A percentile compares a stretch with the other conserved stretches of the same genome.
phyloP scores from a whole-genome alignment of 2,888 invertebrate genomes.

The Malacosoma neustria region DNA sequence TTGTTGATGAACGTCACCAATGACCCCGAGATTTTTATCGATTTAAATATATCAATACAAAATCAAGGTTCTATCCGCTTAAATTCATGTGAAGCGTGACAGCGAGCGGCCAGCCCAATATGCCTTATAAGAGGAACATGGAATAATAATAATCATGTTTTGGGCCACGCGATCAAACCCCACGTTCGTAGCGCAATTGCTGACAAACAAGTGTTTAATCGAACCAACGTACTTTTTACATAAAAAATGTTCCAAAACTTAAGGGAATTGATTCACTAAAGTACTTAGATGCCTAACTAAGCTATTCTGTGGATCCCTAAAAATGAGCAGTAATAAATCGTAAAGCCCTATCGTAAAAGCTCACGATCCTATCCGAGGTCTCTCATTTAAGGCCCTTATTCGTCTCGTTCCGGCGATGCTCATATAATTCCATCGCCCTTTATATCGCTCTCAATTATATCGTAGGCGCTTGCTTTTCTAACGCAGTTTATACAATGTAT shows the following conservation, averaged over 20 bases:
- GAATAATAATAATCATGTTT: too few relatives aligned
- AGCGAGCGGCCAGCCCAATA: too few relatives aligned
- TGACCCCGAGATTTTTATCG: too few relatives aligned
- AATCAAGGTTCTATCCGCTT: too few relatives aligned
- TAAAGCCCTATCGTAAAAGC: slow-evolving; percentile 23
- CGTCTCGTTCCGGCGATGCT: background rate
- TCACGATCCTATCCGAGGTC: slow-evolving; percentile 26
- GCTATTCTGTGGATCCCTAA: slow-evolving; percentile 13
- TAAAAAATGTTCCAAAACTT: background rate
- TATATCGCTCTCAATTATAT: background rate
- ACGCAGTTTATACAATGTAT: background rate
- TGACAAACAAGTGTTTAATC: too few relatives aligned
- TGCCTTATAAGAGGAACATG: too few relatives aligned
- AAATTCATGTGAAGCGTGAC: too few relatives aligned
- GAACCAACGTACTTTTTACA: too few relatives aligned
- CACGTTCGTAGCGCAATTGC: too few relatives aligned
- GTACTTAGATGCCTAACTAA: background rate
- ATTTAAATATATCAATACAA: too few relatives aligned
- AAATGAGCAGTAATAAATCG: slow-evolving; percentile 26
- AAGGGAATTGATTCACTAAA: background rate
- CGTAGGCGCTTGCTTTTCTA: background rate
- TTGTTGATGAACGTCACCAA: too few relatives aligned
- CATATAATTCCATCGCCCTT: background rate
- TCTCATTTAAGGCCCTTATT: background rate
- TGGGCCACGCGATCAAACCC: too few relatives aligned